phyloP scores from a whole-genome alignment of 2,888 invertebrate genomes.

The Stictocephala bisonia region DNA sequence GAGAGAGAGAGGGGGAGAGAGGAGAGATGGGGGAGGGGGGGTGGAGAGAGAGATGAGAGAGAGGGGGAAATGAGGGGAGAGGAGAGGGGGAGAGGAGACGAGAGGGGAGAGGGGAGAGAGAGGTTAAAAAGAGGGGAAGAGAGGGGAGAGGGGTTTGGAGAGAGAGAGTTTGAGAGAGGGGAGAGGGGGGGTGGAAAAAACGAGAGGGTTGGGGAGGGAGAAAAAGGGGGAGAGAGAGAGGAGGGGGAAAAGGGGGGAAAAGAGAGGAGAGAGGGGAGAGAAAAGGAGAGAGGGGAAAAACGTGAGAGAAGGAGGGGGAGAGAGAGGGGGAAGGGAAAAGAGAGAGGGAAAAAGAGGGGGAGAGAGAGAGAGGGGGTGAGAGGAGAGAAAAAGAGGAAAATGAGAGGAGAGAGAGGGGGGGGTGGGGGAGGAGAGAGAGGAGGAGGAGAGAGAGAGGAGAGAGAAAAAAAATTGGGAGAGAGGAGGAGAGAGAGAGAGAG shows the following conservation, averaged over 20 bases:
- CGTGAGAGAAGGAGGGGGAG: not conserved
- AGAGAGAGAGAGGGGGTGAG: not conserved
- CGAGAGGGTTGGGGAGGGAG: not conserved
- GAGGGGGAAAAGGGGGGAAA: not conserved
- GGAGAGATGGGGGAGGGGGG: not conserved
- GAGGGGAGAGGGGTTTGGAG: not conserved
- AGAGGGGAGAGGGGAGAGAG: not conserved
- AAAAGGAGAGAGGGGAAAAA: not conserved
- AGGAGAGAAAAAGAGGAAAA: not conserved
- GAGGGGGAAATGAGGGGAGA: not conserved
- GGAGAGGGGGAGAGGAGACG: not conserved
- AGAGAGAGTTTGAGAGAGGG: not conserved
- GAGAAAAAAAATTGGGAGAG: too few relatives aligned
- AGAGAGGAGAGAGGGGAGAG: not conserved
- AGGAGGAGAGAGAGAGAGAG: too few relatives aligned
- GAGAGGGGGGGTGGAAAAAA: not conserved
- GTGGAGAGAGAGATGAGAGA: not conserved
- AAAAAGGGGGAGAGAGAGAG: not conserved
- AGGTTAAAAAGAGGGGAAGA: not conserved
- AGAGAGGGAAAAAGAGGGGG: not conserved
- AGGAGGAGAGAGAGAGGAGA: too few relatives aligned
- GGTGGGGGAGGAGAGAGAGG: too few relatives aligned
- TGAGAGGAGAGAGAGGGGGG: too few relatives aligned
- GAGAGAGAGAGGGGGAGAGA: not conserved
- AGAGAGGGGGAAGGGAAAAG: too few relatives aligned